Conservation (phyloP, 2,113 vertebrate species). For the Platanista minor region DNA sequence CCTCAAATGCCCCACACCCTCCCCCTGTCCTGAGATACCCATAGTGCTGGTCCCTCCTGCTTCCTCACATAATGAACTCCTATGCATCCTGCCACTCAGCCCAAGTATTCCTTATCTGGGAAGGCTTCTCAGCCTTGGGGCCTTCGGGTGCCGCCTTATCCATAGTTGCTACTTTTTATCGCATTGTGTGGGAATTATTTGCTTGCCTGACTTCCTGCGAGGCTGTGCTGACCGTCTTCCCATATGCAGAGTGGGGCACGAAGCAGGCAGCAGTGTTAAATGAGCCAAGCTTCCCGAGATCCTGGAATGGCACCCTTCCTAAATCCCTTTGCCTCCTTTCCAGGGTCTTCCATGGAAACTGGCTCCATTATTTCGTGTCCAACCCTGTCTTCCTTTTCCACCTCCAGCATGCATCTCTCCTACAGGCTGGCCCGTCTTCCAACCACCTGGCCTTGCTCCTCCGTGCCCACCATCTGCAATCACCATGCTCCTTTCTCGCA, state of each 20-base stretch:
- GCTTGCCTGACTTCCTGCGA: background rate
- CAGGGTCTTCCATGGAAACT: background rate
- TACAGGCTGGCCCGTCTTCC: background rate
- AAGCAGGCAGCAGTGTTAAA: background rate
- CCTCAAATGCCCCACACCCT: fast-evolving
- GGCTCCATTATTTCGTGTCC: background rate
- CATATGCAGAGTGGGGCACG: background rate
- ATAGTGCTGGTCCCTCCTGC: background rate
- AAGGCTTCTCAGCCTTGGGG: background rate
- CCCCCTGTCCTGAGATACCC: background rate
- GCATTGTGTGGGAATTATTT: background rate
- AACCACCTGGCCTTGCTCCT: background rate
- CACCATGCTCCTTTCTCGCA: background rate
- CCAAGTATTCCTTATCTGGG: background rate
- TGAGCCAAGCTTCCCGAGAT: background rate
- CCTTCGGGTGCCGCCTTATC: background rate
- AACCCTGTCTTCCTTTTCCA: background rate
- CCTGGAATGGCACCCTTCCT: background rate
- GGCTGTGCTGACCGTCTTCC: background rate
- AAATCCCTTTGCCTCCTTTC: background rate
- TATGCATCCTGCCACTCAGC: fast-evolving
- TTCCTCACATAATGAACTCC: background rate
- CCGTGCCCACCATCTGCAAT: background rate
- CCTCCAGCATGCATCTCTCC: background rate
- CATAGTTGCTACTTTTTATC: background rate